Percentiles rank a stretch among this genome's conserved stretches.
phyloP scores from a whole-genome alignment of 1,140 invertebrate species.

The Drosophila persimilis region DNA sequence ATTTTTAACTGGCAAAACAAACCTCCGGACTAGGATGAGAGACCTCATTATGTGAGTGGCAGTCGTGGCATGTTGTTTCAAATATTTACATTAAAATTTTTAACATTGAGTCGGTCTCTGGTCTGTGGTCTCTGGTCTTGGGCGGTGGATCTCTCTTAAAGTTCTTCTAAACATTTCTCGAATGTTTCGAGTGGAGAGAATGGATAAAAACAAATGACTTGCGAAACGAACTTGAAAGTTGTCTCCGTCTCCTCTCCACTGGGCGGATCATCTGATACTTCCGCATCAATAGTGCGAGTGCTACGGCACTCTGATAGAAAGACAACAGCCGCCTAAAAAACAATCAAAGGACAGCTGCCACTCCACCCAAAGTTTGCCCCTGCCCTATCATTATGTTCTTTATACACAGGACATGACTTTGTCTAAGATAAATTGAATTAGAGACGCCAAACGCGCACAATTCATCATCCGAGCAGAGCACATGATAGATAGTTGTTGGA shows the following conservation, averaged over 20 bases:
- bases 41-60: conserved; percentile 57
- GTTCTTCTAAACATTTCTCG: conserved; percentile 15
- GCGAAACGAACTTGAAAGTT: conserved; percentile 8
- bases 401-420: conserved; percentile 64
- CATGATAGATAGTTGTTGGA: conserved; percentile 65
- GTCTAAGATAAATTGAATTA: conserved; percentile 80
- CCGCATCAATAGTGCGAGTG: conserved; percentile 4
- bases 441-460: conserved; percentile 74
- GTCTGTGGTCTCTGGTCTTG: not conserved
- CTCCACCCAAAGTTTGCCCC: conserved; percentile 28
- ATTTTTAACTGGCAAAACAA: conserved; percentile 64
- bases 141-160: conserved; percentile 33
- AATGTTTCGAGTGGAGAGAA: conserved; percentile 19
- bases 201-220: conserved; percentile 43
- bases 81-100: conserved; percentile 79
- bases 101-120: conserved; percentile 37
- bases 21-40: conserved; percentile 24
- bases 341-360: conserved; percentile 63
- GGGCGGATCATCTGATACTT: conserved; percentile 2
- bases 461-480: conserved; percentile 64
- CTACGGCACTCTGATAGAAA: not conserved
- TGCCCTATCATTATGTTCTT: conserved; percentile 56
- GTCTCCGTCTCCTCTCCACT: too few species aligned
- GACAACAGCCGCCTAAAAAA: conserved; percentile 55
- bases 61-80: conserved; percentile 56